Percentiles rank a stretch among this genome's conserved stretches.
Conservation (phyloP, 2,888 invertebrate genomes). For the Tiphia femorata region DNA sequence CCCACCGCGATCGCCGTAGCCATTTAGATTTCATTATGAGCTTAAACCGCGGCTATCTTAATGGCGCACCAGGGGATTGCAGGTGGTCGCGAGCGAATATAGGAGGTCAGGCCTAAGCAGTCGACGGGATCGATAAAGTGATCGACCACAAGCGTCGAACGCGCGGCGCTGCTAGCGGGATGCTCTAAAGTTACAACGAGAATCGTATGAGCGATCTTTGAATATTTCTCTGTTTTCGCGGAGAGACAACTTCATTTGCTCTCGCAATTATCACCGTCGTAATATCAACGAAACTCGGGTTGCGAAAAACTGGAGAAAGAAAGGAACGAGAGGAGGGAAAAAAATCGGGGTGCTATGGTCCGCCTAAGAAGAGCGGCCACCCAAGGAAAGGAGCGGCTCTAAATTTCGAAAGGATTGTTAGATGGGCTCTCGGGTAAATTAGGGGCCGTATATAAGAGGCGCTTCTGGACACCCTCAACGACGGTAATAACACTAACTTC, state of each 20-base stretch:
- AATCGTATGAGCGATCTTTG: no score
- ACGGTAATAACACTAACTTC: conserved; percentile 62
- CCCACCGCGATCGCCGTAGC: conserved; percentile 15
- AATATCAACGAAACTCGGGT: no score
- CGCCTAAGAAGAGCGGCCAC: no score
- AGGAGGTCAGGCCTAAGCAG: no score
- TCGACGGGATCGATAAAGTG: no score
- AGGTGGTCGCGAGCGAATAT: neutral
- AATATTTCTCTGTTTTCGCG: no score
- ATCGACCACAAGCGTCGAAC: no score
- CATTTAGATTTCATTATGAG: conserved; percentile 55
- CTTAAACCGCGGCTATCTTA: conserved; percentile 43
- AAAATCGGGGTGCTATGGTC: neutral
- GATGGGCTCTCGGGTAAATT: conserved; percentile 44
- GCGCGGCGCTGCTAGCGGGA: no score
- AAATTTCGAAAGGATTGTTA: conserved; percentile 38
- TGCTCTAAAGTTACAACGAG: no score
- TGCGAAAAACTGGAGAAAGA: neutral
- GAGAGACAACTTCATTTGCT: no score
- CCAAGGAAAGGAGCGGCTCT: conserved; percentile 17
- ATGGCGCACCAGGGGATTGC: conserved; percentile 28
- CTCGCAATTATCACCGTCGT: no score
- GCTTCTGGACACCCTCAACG: conserved; percentile 51
- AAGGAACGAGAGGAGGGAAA: neutral
- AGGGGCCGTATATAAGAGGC: conserved; percentile 46